These are phyloP conservation scores for Ischnus inquisitorius DNA, from an alignment of 2,888 invertebrate species.

Conservation along the genomic window DNA sequence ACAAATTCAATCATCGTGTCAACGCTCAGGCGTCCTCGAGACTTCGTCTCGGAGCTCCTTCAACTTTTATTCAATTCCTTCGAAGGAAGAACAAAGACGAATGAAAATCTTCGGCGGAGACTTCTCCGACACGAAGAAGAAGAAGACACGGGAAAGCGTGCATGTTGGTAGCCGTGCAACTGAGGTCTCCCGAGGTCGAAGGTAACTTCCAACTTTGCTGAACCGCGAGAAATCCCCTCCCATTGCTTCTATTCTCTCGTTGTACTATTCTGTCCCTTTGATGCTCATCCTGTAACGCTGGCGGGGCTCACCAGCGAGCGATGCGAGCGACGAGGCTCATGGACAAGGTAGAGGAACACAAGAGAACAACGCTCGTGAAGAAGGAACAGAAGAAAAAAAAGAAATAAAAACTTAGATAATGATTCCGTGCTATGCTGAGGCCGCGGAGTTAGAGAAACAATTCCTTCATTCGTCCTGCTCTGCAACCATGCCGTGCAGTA, in stretches of 20 bases:
- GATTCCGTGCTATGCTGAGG: slow-evolving; percentile 37
- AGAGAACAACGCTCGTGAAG: slow-evolving; percentile 11
- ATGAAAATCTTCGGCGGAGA: slow-evolving; percentile 15
- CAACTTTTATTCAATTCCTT: slow-evolving; percentile 51
- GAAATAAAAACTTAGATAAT: slow-evolving; percentile 42
- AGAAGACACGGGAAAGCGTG: background rate
- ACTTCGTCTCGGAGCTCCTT: slow-evolving; percentile 9
- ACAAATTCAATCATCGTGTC: slow-evolving; percentile 34
- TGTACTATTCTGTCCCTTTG: background rate
- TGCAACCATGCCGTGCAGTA: slow-evolving; percentile 15
- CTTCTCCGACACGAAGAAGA: background rate
- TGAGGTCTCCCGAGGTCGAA: slow-evolving; percentile 49
- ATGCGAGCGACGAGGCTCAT: too few species aligned
- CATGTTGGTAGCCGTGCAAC: background rate
- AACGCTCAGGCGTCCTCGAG: background rate
- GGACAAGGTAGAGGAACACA: slow-evolving; percentile 34
- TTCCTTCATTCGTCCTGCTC: slow-evolving; percentile 57
- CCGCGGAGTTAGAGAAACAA: slow-evolving; percentile 61
- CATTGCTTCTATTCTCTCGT: slow-evolving; percentile 39
- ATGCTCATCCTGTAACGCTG: background rate
- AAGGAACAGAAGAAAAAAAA: background rate
- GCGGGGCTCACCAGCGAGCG: background rate
- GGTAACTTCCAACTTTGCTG: slow-evolving; percentile 45
- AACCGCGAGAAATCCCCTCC: slow-evolving; percentile 9
- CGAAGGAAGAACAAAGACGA: slow-evolving; percentile 37